Evolutionary conservation across 2,888 invertebrate species (phyloP), one percentile per base, ranked within the genome.

Genomic region (Philhelius pedissequus): DNA sequence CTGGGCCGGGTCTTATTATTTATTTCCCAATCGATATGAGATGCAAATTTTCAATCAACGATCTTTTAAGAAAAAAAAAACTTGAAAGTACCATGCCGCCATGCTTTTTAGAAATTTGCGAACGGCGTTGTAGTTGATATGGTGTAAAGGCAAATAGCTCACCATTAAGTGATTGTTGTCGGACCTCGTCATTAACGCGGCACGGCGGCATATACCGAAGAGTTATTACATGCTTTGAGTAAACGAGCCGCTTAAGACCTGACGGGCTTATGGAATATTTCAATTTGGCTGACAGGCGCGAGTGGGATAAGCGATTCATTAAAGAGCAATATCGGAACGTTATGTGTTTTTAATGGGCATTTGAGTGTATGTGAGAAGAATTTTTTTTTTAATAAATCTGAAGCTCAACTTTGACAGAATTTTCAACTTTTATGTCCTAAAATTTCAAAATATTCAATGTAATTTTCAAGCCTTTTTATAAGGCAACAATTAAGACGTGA

Each of bases 11-110:
- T 66, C 74, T 74, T 78, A 74, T 78, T 83, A 78, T 83, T 83
- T 83, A 83, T 83, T 78, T 78, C 70, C 58, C 74, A 78, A 79
- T 78, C 83, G 74, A 78, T 52, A 74, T 58, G 83, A 64, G 74
- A 78, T 70, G 74, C 78, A 79, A 83, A 83, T 83, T 83, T 83
- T 83, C 83, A 78, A 83, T 83, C 83, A 83, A 32, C 83, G 64
- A 50, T 78, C 74, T 52, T 11, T n/a, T n/a, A n/a, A n/a, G n/a
- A n/a, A n/a, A n/a, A 62, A 62, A 20, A 15, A 38, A 32, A 78
- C 70, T 83, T 79, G 58, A 83, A 83, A 79, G 60, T 43, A 30
- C 58, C 43, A 40, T 70, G 78, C 83, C 78, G 82, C 77, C 56
- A 48, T 30, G 18, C 30, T 74, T 75, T 78, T 73, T 68, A 76